These are phyloP conservation scores for Platysternon megacephalum DNA, from an alignment of 2,113 vertebrate species.

Conservation along the genomic window DNA sequence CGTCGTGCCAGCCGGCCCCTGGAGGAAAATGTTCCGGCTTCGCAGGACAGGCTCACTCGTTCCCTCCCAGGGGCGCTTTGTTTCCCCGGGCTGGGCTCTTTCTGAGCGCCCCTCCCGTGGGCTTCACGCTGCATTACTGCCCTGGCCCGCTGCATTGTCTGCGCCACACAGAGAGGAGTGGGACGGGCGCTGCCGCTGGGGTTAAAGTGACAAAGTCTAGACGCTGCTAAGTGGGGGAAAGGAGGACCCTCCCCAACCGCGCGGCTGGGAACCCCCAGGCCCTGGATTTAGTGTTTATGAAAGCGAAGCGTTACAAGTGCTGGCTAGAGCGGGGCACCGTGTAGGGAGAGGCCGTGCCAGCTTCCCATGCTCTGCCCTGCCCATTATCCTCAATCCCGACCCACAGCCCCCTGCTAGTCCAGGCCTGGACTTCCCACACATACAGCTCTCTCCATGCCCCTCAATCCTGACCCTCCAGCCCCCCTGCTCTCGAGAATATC, in stretches of 20 bases:
- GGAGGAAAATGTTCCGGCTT: background rate
- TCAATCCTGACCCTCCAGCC: background rate
- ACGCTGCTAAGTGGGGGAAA: background rate
- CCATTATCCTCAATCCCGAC: fast-evolving
- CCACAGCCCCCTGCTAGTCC: too few species aligned
- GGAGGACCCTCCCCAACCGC: background rate
- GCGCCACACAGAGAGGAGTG: background rate
- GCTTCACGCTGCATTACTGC: background rate
- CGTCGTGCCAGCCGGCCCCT: background rate
- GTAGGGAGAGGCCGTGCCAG: background rate
- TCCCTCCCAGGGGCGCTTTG: background rate
- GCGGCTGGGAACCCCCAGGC: too few species aligned
- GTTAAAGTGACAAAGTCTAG: background rate
- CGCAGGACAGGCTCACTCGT: too few species aligned
- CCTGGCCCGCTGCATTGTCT: background rate
- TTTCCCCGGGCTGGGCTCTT: background rate
- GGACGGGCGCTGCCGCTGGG: background rate
- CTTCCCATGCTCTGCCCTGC: background rate
- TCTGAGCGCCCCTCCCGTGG: background rate
- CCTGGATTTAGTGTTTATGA: background rate
- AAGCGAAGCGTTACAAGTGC: background rate
- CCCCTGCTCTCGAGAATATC: background rate
- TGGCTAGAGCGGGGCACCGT: background rate
- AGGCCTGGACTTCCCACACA: too few species aligned
- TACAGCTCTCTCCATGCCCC: too few species aligned